Conservation (phyloP, 2,888 invertebrate genomes). For the Limulus polyphemus region DNA sequence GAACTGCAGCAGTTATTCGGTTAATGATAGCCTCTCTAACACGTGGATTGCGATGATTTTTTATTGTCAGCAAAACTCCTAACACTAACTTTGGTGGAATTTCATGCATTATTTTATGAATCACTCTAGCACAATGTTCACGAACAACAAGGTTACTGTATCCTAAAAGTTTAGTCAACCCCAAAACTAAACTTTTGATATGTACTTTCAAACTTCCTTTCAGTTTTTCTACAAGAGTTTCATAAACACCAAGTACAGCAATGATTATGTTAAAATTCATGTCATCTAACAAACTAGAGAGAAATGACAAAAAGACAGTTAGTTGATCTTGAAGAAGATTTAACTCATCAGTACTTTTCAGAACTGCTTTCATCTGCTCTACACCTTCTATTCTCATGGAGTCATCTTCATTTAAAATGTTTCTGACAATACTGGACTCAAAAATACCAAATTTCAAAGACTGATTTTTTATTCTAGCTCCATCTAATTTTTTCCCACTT, state of each 20-base stretch:
- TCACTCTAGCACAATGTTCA: constrained; percentile 39
- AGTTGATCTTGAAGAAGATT: constrained; percentile 47
- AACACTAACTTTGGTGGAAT: constrained; percentile 44
- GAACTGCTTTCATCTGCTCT: constrained; percentile 45
- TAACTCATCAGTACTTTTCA: constrained; percentile 31
- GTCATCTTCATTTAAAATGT: constrained; percentile 44
- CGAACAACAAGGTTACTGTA: constrained; percentile 43
- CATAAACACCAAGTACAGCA: constrained; percentile 40
- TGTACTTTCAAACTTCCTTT: constrained; percentile 38
- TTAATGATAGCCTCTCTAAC: constrained; percentile 62
- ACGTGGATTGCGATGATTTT: constrained; percentile 42
- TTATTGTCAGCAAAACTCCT: constrained; percentile 42
- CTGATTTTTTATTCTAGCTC: not conserved
- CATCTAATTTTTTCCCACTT: not conserved
- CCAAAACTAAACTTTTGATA: constrained; percentile 39
- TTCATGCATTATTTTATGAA: constrained; percentile 43
- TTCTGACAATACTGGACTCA: constrained; percentile 37
- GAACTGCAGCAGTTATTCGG: constrained; percentile 58
- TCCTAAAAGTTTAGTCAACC: constrained; percentile 40
- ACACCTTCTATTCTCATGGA: constrained; percentile 45
- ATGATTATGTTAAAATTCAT: constrained; percentile 44
- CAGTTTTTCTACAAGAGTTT: constrained; percentile 38
- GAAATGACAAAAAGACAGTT: constrained; percentile 49
- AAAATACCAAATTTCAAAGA: constrained; percentile 36
- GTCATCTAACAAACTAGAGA: constrained; percentile 48